Base-by-base conservation (phyloP, 2,113 vertebrate genomes). In the Anoplopoma fimbria region DNA sequence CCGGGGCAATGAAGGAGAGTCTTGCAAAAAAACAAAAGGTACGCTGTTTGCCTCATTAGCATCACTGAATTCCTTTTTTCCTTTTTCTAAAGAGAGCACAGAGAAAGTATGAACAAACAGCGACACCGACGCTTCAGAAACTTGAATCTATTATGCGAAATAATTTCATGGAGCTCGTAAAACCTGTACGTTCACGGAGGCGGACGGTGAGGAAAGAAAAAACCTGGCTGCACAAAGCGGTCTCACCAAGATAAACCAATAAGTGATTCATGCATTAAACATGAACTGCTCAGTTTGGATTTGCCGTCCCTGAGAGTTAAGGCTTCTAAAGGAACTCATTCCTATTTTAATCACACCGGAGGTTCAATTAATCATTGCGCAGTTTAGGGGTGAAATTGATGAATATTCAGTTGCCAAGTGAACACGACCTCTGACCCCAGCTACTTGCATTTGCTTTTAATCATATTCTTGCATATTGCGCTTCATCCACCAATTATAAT, bases 311-410 rank as follows among this genome's bases (percentile, higher is more conserved):
- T 53, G 70, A 86, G 86, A 93, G 89, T 92, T 92, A 79, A 86
- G 78, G 83, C 79, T 89, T 83, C 91, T 78, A 89, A 92, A 88
- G 72, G 77, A 91, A 78, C 86, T 88, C 91, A 91, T 93, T 93
- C 90, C 92, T 92, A 93, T 94, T 93, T 93, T 92, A 94, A 93
- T 92, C 90, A 92, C 91, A 90, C 72, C 70, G 77, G 88, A 89
- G 91, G 88, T 90, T 90, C 88, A 93, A 93, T 93, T 93, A 93
- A 94, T 93, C 93, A 93, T 89, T 79, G 86, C 68, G 64, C 68
- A 73, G 86, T 93, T 92, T 91, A 90, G 82, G 91, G 92, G 87
- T 92, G 88, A 92, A 91, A 87, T 75, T 88, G 85, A 91, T 94
- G 93, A 94, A 94, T 94, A 94, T 94, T 94, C 92, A 93, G 83